Evolutionary conservation across 2,113 vertebrate species (phyloP), one percentile per base, ranked within the genome.

Genomic region (Zosterops hypoxanthus): DNA sequence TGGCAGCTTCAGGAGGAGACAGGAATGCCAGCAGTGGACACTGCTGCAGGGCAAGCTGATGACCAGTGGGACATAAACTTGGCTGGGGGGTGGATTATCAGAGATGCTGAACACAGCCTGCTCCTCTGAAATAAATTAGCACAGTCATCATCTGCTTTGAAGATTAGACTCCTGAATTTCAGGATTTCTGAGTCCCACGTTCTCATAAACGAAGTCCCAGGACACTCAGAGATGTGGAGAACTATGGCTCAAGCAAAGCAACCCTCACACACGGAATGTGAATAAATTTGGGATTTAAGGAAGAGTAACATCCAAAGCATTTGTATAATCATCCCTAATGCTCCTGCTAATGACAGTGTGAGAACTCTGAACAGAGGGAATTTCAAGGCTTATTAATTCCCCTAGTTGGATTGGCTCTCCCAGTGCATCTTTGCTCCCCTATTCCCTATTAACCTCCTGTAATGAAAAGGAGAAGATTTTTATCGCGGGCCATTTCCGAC

Each of bases 301-400:
- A 97, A 94, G 94, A 95, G 94, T 92, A 94, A 93, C 84, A 92
- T 94, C 86, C 79, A 91, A 91, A 97, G 95, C 97, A 94, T 96
- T 97, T 96, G 92, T 97, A 96, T 94, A 97, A 97, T 96, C 97
- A 97, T 91, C 90, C 83, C 88, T 97, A 97, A 95, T 87, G 95
- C 91, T 59, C 61, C 41, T 4, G 83, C 95, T 98, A 98, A 98
- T 96, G 97, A 96, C 86, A 95, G 86, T 96, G 73, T 84, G 86
- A 97, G 96, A 95, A 95, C 95, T 97, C 55, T 26, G 96, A 97
- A 97, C 96, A 97, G 94, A 97, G 97, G 97, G 97, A 97, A 97
- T 98, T 97, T 98, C 98, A 98, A 98, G 98, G 98, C 97, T 96
- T 98, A 98, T 98, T 98, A 98, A 97, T 98, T 97, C 95, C 94